Conservation (phyloP, 2,797 vertebrate genomes). For the Octomys mimax region DNA sequence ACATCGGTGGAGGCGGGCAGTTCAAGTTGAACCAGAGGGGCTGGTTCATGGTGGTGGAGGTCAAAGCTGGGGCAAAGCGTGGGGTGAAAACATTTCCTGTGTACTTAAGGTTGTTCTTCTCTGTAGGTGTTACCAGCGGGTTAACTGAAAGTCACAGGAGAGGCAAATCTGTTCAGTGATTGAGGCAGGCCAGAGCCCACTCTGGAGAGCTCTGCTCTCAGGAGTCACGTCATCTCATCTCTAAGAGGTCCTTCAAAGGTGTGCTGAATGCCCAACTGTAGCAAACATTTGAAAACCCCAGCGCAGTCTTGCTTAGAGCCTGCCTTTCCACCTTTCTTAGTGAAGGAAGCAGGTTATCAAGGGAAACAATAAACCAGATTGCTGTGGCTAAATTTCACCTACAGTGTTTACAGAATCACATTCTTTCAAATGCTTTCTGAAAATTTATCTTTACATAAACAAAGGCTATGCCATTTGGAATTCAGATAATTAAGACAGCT, state of each 20-base stretch:
- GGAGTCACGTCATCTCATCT: background rate
- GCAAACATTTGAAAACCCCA: background rate
- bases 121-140: background rate
- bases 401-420: background rate
- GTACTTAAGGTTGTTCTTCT: slow-evolving; percentile 80
- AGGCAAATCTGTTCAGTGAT: background rate
- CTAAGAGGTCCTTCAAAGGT: slow-evolving; percentile 10
- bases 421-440: slow-evolving; percentile 41
- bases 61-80: slow-evolving; percentile 71
- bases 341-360: background rate
- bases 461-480: background rate
- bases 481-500: slow-evolving; percentile 1
- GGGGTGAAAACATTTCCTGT: slow-evolving; percentile 71
- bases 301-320: background rate
- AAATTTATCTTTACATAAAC: slow-evolving; percentile 28
- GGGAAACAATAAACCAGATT: background rate
- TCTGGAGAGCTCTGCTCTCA: background rate
- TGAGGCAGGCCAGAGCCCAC: background rate
- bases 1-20: slow-evolving; percentile 60
- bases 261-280: background rate
- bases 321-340: background rate
- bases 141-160: slow-evolving; percentile 73
- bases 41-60: slow-evolving; percentile 73
- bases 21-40: slow-evolving; percentile 81
- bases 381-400: background rate